Base-by-base conservation (phyloP, 2,888 invertebrate species). In the Protodeltote pygarga region DNA sequence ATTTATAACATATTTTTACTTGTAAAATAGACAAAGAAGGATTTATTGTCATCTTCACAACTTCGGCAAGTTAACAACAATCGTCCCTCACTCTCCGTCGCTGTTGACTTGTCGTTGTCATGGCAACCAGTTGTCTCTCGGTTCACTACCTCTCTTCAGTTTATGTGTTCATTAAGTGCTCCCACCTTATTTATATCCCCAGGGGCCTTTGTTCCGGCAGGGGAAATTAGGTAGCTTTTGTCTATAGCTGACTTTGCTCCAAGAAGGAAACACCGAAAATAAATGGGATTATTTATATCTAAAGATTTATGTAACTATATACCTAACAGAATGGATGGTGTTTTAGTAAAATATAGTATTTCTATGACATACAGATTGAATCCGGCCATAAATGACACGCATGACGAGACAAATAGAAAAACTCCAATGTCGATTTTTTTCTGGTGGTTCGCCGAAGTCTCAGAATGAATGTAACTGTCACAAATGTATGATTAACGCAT, bases 401-500 rank as follows among this genome's bases (percentile, higher is more conserved):
- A 25, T 41, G 45, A 52, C 27, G 61, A 46, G 27, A 54, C 50
- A 60, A 71, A 68, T 57, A 62, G 60, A 58, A 59, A 51, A 59
- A 37, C 15, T 47, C 52, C 39, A 46, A 77, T 69, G 74, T 71
- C 66, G 72, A 65, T 65, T 78, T 85, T 79, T 81, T 83, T 75
- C 64, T 73, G 64, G 15, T 42, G 41, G 34, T 74, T 72, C 71
- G 76, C 73, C 73, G 83, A 85, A 83, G 79, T 81, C 80, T 82
- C 73, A 62, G 75, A 76, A 77, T 82, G 77, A 78, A 77, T 85
- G 84, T 86, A 82, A 78, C 83, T 90, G 91, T 91, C 91, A 90
- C 85, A 86, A 75, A 89, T 83, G 81, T 90, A 90, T 92, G 91
- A 92, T 89, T 88, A 90, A 92, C 89, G 87, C 74, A 77, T 79